These are phyloP conservation scores for Trogon melanurus DNA, from an alignment of 2,113 vertebrate species.

Conservation along the genomic window DNA sequence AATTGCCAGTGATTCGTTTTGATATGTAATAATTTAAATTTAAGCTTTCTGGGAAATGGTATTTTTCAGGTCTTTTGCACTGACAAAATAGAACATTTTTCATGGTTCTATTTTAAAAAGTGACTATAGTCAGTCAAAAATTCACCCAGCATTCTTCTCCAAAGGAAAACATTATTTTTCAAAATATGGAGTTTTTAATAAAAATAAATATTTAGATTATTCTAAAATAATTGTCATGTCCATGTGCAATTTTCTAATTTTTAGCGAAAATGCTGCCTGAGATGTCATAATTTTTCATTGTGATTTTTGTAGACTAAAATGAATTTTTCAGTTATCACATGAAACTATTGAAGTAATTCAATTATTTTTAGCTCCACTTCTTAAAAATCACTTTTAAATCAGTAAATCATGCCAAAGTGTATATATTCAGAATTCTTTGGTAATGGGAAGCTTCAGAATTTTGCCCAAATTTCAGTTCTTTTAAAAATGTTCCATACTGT, in stretches of 20 bases:
- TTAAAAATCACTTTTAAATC: not conserved
- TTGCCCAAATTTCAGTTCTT: not conserved
- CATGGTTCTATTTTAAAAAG: not conserved
- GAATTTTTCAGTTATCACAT: not conserved
- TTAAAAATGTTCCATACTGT: not conserved
- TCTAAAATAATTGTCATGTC: not conserved
- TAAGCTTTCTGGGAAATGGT: not conserved
- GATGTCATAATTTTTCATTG: not conserved
- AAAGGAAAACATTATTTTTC: not conserved
- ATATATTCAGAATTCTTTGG: not conserved
- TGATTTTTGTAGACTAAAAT: not conserved
- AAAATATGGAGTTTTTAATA: not conserved
- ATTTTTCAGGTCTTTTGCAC: not conserved
- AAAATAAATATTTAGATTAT: not conserved
- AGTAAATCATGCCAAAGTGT: not conserved
- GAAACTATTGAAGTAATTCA: not conserved
- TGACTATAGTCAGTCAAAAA: not conserved
- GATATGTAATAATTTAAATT: not conserved
- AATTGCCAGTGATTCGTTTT: not conserved
- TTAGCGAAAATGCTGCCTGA: not conserved
- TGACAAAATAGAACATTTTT: not conserved
- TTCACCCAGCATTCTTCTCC: not conserved
- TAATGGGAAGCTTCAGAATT: not conserved
- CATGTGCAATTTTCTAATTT: not conserved
- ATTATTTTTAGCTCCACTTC: not conserved